Evolutionary conservation across 2,113 vertebrate genomes (phyloP).

Genomic region (Brevimyrus niger): DNA sequence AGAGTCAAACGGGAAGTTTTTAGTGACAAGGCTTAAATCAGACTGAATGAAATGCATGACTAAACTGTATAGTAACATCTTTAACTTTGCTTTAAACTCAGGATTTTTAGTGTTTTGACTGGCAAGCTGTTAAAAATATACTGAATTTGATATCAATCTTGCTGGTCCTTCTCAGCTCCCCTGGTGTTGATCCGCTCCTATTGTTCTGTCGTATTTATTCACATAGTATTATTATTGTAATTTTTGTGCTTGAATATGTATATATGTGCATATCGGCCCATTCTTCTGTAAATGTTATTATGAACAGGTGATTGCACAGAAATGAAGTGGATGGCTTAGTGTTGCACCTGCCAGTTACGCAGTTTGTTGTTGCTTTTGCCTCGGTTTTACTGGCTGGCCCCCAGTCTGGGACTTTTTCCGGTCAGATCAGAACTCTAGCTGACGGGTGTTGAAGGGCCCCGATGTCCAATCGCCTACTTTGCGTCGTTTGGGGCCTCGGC

Average conservation of each 20-base stretch:
- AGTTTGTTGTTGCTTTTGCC: background rate
- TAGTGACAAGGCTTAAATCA: background rate
- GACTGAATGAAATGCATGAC: background rate
- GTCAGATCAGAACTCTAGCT: background rate
- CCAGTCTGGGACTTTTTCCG: background rate
- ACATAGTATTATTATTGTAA: background rate
- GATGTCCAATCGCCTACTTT: background rate
- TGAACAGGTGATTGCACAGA: background rate
- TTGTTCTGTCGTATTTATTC: background rate
- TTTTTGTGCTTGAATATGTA: background rate
- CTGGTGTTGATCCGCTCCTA: background rate
- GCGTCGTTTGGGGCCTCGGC: background rate
- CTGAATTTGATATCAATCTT: background rate
- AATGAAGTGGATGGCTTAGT: background rate
- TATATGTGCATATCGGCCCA: background rate
- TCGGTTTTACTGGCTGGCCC: background rate
- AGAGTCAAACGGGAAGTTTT: background rate
- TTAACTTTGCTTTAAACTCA: background rate
- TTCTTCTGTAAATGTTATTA: background rate
- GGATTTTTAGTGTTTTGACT: background rate
- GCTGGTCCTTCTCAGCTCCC: background rate
- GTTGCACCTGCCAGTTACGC: background rate
- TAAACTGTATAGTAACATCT: background rate
- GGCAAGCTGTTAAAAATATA: background rate
- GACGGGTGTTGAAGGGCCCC: background rate